A percentile compares a stretch with the other conserved stretches of the same genome.
Conservation (phyloP, 2,888 invertebrate genomes). For the Tortricodes alternella region DNA sequence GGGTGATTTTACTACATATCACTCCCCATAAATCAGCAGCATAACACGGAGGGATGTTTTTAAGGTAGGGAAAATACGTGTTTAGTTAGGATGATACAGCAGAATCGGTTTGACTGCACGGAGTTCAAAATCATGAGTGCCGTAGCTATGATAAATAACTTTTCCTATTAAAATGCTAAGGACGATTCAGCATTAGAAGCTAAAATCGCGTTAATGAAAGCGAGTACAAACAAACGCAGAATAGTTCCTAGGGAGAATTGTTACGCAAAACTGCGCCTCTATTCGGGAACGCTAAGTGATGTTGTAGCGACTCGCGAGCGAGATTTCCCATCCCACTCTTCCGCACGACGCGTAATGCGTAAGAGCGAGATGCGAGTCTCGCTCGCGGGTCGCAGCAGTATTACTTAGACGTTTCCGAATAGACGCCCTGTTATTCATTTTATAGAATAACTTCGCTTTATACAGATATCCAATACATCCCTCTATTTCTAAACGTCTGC, state of each 20-base stretch:
- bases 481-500: not conserved
- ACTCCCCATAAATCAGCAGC: constrained; percentile 48
- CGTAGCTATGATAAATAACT: constrained; percentile 11
- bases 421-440: no score
- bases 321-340: no score
- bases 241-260: no score
- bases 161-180: constrained; percentile 7
- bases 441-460: no score
- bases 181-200: not conserved
- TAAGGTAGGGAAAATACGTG: constrained; percentile 42
- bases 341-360: no score
- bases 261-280: no score
- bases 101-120: constrained; percentile 35
- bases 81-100: constrained; percentile 48
- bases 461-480: no score
- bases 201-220: not conserved
- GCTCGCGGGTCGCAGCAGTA: no score
- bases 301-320: no score
- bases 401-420: no score
- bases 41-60: constrained; percentile 42
- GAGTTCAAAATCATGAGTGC: constrained; percentile 1
- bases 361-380: no score
- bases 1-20: constrained; percentile 45
- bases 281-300: no score
- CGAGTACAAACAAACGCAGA: not conserved